These are phyloP conservation scores for Rotaria socialis DNA, from an alignment of 2,888 invertebrate genomes.

Conservation along the genomic window DNA sequence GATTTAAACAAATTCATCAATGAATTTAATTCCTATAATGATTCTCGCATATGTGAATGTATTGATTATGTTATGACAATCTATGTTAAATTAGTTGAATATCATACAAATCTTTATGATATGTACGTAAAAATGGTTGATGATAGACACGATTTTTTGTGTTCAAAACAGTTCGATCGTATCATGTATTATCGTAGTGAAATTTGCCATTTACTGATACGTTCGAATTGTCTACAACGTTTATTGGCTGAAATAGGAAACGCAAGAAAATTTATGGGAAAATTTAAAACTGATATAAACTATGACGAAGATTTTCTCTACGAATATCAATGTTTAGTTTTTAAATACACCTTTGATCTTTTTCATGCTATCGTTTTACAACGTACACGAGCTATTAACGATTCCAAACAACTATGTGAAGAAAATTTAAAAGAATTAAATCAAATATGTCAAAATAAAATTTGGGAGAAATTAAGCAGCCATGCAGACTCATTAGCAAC, in stretches of 20 bases:
- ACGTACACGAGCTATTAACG: background rate
- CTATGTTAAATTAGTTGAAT: background rate
- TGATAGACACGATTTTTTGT: background rate
- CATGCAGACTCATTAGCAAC: background rate
- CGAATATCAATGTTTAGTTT: background rate
- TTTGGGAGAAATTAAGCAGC: background rate
- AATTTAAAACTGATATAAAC: background rate
- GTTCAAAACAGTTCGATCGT: background rate
- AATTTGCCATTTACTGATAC: constrained; percentile 1
- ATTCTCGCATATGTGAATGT: constrained; percentile 26
- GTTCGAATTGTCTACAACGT: constrained; percentile 28
- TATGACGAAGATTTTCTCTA: background rate
- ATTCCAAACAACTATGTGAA: background rate
- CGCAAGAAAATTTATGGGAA: background rate
- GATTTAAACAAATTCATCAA: background rate
- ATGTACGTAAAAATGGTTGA: background rate
- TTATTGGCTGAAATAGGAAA: constrained; percentile 21
- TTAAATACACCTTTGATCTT: background rate
- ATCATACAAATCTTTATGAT: constrained; percentile 24
- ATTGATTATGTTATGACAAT: background rate
- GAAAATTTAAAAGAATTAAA: constrained; percentile 9
- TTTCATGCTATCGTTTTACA: background rate
- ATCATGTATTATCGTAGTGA: constrained; percentile 6
- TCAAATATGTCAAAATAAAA: background rate
- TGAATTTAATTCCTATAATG: background rate